Base-by-base conservation (phyloP, 2,113 vertebrate species). In the Gallinago media region DNA sequence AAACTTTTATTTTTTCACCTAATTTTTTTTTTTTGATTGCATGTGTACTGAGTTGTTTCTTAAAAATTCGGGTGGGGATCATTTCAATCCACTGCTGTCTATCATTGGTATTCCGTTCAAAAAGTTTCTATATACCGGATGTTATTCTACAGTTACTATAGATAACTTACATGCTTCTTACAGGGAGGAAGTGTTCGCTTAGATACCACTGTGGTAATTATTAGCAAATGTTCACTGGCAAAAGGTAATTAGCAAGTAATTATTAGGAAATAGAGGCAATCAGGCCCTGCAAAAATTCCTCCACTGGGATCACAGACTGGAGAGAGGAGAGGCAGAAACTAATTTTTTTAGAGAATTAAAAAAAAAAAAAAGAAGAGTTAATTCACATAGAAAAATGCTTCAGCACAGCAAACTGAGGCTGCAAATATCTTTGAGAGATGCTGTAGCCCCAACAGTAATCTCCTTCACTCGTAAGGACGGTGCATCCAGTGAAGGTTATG, bases 211-310 rank as follows among this genome's bases (percentile, higher is more conserved):
- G 44, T 78, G 65, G 61, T 81, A 80, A 96, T 94, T 92, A 90
- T 74, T 97, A 92, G 56, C 31, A 89, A 93, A 84, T 13, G 36
- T 85, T 88, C 75, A 78, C 32, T 34, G 31, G 83, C 22, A 89
- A 96, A 85, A 84, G 42, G 31, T 94, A 96, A 95, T 97, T 96
- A 95, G 50, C 52, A 85, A 54, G 58, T 52, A 91, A 92, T 91
- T 91, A 68, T 82, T 81, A 79, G 62, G 77, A 89, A 96, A 54
- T 40, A 78, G 90, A 85, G 34, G 61, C 54, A 94, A 86, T 74
- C 73, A 81, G 34, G 56, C n/a, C 13, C 49, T 72, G 65, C 29
- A 86, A 86, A 96, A 72, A 72, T 55, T 66, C 62, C 29, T 89
- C 72, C 55, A 11, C 55, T 58, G 67, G 42, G 67, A 79, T 62